A percentile compares a stretch with the other conserved stretches of the same genome.
These are phyloP conservation scores for Scopus umbretta DNA, from an alignment of 2,113 vertebrate genomes.

Conservation along the genomic window DNA sequence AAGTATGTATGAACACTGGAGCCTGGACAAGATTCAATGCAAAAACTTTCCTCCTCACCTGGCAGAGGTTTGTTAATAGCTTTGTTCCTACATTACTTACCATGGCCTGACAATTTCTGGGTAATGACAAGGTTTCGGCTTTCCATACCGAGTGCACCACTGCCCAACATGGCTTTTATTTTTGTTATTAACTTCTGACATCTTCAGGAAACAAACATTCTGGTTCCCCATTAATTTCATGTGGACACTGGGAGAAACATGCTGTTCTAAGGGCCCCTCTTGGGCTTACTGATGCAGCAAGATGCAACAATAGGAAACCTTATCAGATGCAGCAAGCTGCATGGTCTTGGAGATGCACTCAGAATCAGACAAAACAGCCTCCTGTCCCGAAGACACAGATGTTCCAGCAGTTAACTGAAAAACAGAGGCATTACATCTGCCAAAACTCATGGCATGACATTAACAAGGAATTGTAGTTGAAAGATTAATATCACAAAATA, in stretches of 20 bases:
- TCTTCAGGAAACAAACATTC: background rate
- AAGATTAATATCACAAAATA: background rate
- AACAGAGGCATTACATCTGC: background rate
- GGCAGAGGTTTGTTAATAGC: background rate
- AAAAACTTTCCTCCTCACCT: background rate
- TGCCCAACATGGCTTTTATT: background rate
- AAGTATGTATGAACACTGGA: background rate
- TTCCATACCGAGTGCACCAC: background rate
- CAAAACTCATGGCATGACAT: background rate
- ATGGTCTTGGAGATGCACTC: background rate
- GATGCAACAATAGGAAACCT: background rate
- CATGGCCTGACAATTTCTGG: background rate
- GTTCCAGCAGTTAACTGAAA: background rate
- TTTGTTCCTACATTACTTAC: background rate
- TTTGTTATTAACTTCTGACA: background rate
- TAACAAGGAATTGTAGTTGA: background rate
- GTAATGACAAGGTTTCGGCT: background rate
- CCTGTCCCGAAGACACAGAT: background rate
- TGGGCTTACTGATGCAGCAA: background rate
- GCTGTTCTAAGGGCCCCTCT: background rate
- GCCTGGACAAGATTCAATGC: background rate
- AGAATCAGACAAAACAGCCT: background rate
- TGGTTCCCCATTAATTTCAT: background rate
- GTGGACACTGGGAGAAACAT: background rate
- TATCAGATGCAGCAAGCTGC: background rate